Conservation (phyloP, 1,140 invertebrate species). For the Lethrus apterus region DNA sequence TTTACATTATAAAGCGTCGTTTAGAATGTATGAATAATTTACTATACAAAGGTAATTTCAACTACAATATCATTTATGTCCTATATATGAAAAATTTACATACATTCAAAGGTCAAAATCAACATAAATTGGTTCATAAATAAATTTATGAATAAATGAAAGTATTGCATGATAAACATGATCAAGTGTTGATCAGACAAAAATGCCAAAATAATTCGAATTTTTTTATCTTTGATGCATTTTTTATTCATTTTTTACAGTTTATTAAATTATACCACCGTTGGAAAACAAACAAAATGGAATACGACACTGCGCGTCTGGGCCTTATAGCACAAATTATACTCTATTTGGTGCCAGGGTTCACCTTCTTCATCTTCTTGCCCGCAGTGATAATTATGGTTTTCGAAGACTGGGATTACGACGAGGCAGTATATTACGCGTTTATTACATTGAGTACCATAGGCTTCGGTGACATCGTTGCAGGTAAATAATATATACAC, state of each 20-base stretch:
- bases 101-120: too few relatives aligned
- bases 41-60: too few relatives aligned
- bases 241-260: slow-evolving; percentile 41
- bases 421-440: slow-evolving; percentile 85
- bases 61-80: too few relatives aligned
- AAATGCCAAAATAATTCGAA: too few relatives aligned
- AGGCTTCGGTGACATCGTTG: slow-evolving; percentile 90
- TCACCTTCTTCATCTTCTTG: slow-evolving; percentile 86
- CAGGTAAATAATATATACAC: slow-evolving; percentile 39
- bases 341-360: slow-evolving; percentile 75
- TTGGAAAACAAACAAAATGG: slow-evolving; percentile 63
- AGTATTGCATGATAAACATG: too few relatives aligned
- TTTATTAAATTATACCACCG: slow-evolving; percentile 64
- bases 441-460: slow-evolving; percentile 91
- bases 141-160: too few relatives aligned
- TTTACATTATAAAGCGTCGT: too few relatives aligned
- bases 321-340: slow-evolving; percentile 68
- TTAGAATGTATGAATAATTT: too few relatives aligned
- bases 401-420: slow-evolving; percentile 84
- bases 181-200: too few relatives aligned
- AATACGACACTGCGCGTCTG: slow-evolving; percentile 58
- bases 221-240: neutral
- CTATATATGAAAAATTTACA: too few relatives aligned
- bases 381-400: slow-evolving; percentile 82
- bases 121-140: too few relatives aligned